Base-by-base conservation (phyloP, 2,888 invertebrate species). In the Eumacrocentrus americanus region DNA sequence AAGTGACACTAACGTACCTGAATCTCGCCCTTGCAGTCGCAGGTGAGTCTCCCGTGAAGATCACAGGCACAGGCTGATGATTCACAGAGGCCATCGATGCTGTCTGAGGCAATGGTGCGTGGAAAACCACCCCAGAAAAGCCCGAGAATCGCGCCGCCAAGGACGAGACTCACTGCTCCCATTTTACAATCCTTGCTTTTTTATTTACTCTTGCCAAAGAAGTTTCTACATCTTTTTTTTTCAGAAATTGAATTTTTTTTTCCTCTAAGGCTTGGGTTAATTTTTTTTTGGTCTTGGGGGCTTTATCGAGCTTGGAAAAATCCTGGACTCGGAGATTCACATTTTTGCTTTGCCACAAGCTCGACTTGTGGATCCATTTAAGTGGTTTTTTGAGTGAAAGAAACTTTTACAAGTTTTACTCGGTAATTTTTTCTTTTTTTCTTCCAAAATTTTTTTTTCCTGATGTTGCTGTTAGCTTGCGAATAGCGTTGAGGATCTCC, bases 41-140 rank as follows among this genome's bases (percentile, higher is more conserved):
- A 87, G 72, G 83, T 83, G 67, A 87, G 82, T 63, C 84, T 81
- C 35, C 84, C 84, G 72, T 85, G 84, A 42, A 83, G 76, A 75
- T 87, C 86, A 77, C 87, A 87, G 61, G 79, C 82, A 72, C 87
- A 87, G 47, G 83, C 83, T 46, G 84, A 81, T 67, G 85, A 83
- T 65, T 84, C 81, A 77, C 87, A 87, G 70, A 76, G 75, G 72
- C 71, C 76, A 38, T 67, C 59, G 29, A 67, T 62, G 59, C 61
- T 63, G 29, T 60, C 58, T 51, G 67, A 62, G 12, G 63, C 64
- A 52, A 63, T 64, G 44, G 64, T 67, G 51, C 66, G 55, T 56
- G 63, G 66, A 60, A 83, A 72, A 59, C 65, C 65, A 65, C 73
- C 72, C 72, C 73, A 79, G 66, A 79, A 73, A 48, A 80, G 71